Percentiles rank a stretch among this genome's conserved stretches.
These are phyloP conservation scores for Pristionchus maxplancki DNA, from an alignment of 2,888 invertebrate species.

Conservation along the genomic window DNA sequence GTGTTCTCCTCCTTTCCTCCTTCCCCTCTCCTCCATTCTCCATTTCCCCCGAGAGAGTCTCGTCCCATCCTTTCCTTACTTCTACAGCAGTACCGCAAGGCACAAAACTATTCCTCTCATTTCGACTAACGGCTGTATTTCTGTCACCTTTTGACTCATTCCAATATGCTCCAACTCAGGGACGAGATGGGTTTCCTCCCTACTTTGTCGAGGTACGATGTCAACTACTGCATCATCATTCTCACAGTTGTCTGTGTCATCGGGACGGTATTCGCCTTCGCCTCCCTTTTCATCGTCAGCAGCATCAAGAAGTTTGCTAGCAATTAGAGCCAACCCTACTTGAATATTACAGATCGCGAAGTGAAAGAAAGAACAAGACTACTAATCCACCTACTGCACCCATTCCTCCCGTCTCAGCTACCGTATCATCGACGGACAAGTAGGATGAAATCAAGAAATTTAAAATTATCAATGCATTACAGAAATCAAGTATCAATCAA, in stretches of 20 bases:
- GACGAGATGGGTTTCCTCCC: neutral
- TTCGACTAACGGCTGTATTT: neutral
- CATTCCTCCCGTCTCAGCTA: constrained; percentile 31
- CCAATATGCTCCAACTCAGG: neutral
- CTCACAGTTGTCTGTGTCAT: constrained; percentile 5
- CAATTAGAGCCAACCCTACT: neutral
- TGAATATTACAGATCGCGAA: neutral
- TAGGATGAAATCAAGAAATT: too few species aligned
- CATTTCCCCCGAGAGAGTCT: constrained; percentile 33
- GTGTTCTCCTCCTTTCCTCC: constrained; percentile 36
- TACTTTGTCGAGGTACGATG: neutral
- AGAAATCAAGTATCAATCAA: constrained; percentile 45
- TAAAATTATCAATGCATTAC: neutral
- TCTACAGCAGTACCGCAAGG: neutral
- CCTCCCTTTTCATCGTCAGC: neutral
- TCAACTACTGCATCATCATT: neutral
- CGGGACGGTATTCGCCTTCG: neutral
- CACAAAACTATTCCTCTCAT: constrained; percentile 27
- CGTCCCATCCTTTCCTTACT: neutral
- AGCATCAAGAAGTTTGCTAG: neutral
- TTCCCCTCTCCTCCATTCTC: neutral
- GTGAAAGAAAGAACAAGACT: neutral
- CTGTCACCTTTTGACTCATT: neutral
- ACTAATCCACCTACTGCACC: neutral
- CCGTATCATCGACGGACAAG: constrained; percentile 30